phyloP scores from a whole-genome alignment of 2,797 vertebrate species.

The Mareca penelope region DNA sequence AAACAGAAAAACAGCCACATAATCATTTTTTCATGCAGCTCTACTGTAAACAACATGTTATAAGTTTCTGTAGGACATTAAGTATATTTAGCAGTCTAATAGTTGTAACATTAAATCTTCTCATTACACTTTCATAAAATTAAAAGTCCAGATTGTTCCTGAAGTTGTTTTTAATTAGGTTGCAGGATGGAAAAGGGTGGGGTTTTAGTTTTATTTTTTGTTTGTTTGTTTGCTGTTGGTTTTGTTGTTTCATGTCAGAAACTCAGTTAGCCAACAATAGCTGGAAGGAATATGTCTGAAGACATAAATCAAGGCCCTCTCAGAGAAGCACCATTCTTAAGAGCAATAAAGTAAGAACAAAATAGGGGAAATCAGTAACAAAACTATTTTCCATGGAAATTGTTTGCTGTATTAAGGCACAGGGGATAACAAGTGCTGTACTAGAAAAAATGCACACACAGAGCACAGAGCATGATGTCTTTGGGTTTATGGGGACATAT shows the following conservation, averaged over 20 bases:
- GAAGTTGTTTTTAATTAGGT: not conserved
- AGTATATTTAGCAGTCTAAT: not conserved
- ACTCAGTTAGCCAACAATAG: not conserved
- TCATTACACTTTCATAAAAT: not conserved
- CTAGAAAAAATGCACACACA: not conserved
- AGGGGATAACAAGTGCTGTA: not conserved
- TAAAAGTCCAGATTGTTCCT: not conserved
- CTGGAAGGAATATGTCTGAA: not conserved
- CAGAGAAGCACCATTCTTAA: not conserved
- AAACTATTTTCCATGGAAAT: not conserved
- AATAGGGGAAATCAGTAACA: not conserved
- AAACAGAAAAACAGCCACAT: not conserved
- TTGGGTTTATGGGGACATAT: not conserved
- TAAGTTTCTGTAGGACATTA: not conserved
- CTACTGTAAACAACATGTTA: not conserved
- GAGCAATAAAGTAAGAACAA: not conserved
- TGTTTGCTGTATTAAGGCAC: not conserved
- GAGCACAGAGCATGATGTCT: not conserved
- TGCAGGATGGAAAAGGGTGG: not conserved
- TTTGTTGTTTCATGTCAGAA: not conserved
- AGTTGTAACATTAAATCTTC: not conserved
- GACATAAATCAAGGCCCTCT: not conserved
- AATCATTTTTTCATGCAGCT: fast-evolving
- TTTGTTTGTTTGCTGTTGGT: not conserved
- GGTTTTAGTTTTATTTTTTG: not conserved